Evolutionary conservation across 1,140 invertebrate species (phyloP), one percentile per base, ranked within the genome.

Genomic region (Semibalanus balanoides): DNA sequence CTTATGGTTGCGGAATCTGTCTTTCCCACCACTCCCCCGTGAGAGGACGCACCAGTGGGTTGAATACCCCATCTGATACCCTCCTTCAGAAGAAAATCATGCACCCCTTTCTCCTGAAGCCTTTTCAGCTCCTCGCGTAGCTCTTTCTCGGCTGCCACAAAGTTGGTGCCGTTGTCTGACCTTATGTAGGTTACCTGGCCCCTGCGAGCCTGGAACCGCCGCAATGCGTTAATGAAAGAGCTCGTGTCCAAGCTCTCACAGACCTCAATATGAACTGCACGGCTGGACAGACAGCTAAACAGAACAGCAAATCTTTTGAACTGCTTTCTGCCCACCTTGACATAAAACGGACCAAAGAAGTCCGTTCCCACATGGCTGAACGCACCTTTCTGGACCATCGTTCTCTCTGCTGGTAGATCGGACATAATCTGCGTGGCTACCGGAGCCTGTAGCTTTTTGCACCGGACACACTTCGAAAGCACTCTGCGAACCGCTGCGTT

Each of bases 151-250:
- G 78, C 79, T 0, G 78, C 78, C 28, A 79, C 77, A 35, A 84
- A 83, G 74, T 82, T 81, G 0, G 82, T 82, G 0, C 78, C 83
- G 64, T 83, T 84, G 73, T 83, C 81, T 28, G 75, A 78, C n/a
- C 78, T 74, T 14, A 82, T 76, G 31, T 74, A 28, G 28, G n/a
- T 76, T n/a, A 78, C 80, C 25, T 78, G 76, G 74, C 81, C 82
- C 75, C 79, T 30, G 25, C 81, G 40, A 31, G 75, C 77, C 30
- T 81, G 77, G 64, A 84, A 83, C 30, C 82, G 43, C 43, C 77
- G 76, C 0, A 84, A 78, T 27, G 78, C 78, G 64, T 79, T 76
- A 27, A 83, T 75, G 71, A 81, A 82, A 9, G 77, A 76, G 31
- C 80, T 79, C 0, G 82, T 81, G 22, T 29, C 69, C 7, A 83